Conservation (phyloP, 2,888 invertebrate genomes). For the Stictocephala bisonia region DNA sequence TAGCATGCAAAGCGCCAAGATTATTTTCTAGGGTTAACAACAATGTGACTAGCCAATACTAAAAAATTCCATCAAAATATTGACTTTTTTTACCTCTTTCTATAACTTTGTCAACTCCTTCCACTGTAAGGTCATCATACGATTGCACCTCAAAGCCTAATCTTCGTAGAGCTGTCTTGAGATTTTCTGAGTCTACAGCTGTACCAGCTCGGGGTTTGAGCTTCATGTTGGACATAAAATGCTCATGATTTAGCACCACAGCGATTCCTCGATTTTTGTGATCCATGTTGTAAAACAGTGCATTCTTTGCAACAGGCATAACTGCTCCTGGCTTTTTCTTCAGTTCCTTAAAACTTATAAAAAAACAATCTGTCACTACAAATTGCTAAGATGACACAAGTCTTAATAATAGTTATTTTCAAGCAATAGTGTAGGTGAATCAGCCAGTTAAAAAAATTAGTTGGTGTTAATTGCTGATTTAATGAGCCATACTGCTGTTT, state of each 20-base stretch:
- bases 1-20: too few relatives aligned
- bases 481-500: too few relatives aligned
- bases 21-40: too few relatives aligned
- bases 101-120: constrained; percentile 75
- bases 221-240: constrained; percentile 68
- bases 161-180: constrained; percentile 51
- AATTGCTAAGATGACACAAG: too few relatives aligned
- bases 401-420: too few relatives aligned
- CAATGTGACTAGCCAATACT: too few relatives aligned
- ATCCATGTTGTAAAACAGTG: constrained; percentile 81
- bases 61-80: neutral
- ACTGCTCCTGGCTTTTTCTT: constrained; percentile 3
- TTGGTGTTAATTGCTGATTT: too few relatives aligned
- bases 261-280: constrained; percentile 85
- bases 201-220: constrained; percentile 84
- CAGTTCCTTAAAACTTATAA: constrained; percentile 3
- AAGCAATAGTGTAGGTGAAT: too few relatives aligned
- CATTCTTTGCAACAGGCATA: constrained; percentile 48
- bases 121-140: constrained; percentile 76
- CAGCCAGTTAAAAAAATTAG: too few relatives aligned
- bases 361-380: too few relatives aligned
- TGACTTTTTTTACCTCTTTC: constrained; percentile 67
- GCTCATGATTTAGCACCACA: constrained; percentile 90
- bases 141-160: constrained; percentile 80
- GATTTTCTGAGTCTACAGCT: constrained; percentile 73